A percentile compares a stretch with the other conserved stretches of the same genome.
Evolutionary conservation across 2,888 invertebrate species (phyloP).

Genomic region (Caenorhabditis sp.): DNA sequence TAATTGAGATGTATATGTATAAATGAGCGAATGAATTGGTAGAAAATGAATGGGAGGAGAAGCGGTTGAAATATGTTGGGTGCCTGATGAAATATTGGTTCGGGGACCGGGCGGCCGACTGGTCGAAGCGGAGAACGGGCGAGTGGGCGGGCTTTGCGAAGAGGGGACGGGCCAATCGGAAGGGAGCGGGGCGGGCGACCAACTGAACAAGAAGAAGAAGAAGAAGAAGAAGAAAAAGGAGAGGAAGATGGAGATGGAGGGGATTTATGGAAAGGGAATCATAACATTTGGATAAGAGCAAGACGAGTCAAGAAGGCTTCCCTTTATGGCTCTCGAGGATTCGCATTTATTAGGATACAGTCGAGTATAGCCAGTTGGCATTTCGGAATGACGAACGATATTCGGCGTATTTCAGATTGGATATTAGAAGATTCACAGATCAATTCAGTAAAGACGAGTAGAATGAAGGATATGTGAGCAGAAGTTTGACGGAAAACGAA

Average conservation of each 20-base stretch:
- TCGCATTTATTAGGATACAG: not conserved
- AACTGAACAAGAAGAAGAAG: not conserved
- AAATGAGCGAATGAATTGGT: constrained; percentile 2
- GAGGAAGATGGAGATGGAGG: not conserved
- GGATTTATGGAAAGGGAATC: constrained; percentile 3
- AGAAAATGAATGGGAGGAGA: not conserved
- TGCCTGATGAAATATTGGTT: constrained; percentile 54
- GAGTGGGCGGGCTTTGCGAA: constrained; percentile 20
- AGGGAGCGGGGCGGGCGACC: not conserved
- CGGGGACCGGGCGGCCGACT: constrained; percentile 16
- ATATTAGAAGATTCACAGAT: not conserved
- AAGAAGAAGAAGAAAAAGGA: not conserved
- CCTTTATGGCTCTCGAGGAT: constrained; percentile 12
- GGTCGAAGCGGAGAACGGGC: not conserved
- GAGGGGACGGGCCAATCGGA: constrained; percentile 19
- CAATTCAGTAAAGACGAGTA: no score
- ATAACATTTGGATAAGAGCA: constrained; percentile 17
- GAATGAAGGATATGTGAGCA: no score
- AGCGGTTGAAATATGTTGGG: constrained; percentile 17
- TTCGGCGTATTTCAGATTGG: no score
- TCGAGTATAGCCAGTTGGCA: not conserved
- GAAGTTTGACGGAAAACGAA: no score
- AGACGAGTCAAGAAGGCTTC: constrained; percentile 2
- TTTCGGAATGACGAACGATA: not conserved
- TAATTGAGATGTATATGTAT: constrained; percentile 35